Percentiles rank a stretch among this genome's conserved stretches.
phyloP scores from a whole-genome alignment of 1,140 invertebrate species.

The Caenorhabditis remanei region DNA sequence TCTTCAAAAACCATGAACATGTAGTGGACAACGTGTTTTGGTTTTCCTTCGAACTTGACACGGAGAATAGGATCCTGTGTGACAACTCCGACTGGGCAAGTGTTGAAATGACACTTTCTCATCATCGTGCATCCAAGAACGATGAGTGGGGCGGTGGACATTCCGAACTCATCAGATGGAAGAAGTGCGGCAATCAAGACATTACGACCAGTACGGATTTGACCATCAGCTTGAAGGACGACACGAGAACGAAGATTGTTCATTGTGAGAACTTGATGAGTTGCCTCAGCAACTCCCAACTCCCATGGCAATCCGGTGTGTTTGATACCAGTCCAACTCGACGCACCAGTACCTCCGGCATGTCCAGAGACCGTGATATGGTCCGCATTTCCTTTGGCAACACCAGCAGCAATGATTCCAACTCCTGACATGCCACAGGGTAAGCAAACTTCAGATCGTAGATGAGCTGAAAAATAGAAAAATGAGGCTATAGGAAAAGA shows the following conservation, averaged over 20 bases:
- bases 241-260: conserved; percentile 95
- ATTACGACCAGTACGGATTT: conserved; percentile 91
- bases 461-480: conserved; percentile 83
- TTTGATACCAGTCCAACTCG: conserved; percentile 93
- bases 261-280: conserved; percentile 92
- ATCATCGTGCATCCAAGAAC: conserved; percentile 99
- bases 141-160: conserved; percentile 94
- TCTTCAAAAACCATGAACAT: conserved; percentile 97
- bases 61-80: conserved; percentile 95
- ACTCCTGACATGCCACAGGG: conserved; percentile 89
- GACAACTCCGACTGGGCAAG: conserved; percentile 97
- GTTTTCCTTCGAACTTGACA: conserved; percentile 96
- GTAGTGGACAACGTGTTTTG: conserved; percentile 97
- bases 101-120: conserved; percentile 99
- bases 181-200: conserved; percentile 94
- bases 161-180: conserved; percentile 96
- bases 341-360: conserved; percentile 95
- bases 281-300: conserved; percentile 93
- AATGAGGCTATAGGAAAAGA: no score
- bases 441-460: conserved; percentile 98
- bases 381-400: conserved; percentile 97
- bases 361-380: conserved; percentile 98
- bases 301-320: conserved; percentile 96
- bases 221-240: conserved; percentile 93
- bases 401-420: conserved; percentile 96